Conservation (phyloP, 2,888 invertebrate genomes). For the Caenorhabditis becei region DNA sequence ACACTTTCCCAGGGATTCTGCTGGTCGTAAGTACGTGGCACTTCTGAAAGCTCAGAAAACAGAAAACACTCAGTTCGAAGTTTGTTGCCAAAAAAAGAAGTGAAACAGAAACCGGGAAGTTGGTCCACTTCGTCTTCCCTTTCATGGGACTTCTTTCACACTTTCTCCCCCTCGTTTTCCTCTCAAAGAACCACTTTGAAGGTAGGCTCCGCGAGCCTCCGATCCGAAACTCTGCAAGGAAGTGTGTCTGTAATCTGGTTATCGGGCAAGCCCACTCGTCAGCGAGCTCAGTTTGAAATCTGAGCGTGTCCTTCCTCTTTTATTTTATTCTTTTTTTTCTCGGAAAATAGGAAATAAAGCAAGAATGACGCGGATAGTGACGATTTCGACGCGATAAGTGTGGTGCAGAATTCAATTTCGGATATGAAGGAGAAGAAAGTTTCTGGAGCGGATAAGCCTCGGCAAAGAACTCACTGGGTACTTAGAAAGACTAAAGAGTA, state of each 20-base stretch:
- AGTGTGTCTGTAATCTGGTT: slow-evolving; percentile 55
- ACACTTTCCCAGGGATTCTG: background rate
- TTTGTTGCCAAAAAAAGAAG: background rate
- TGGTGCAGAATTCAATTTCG: slow-evolving; percentile 1
- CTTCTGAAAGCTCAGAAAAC: background rate
- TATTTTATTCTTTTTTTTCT: too few species aligned
- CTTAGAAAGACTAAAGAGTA: slow-evolving; percentile 3
- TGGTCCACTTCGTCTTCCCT: background rate
- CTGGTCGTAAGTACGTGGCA: background rate
- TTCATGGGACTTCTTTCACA: background rate
- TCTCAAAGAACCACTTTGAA: background rate
- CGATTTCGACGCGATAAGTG: background rate
- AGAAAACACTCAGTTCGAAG: background rate
- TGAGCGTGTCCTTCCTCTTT: background rate
- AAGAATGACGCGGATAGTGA: background rate
- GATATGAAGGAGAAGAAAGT: background rate
- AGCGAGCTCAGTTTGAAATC: background rate
- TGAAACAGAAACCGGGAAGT: background rate
- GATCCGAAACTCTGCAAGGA: slow-evolving; percentile 13
- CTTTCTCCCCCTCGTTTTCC: background rate
- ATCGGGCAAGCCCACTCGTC: slow-evolving; percentile 30
- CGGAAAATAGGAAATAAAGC: too few species aligned
- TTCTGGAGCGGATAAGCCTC: background rate
- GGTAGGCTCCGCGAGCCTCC: background rate
- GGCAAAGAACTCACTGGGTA: background rate